Evolutionary conservation across 1,140 invertebrate species (phyloP), one percentile per base, ranked within the genome.

Genomic region (Neomicropteryx cornuta): DNA sequence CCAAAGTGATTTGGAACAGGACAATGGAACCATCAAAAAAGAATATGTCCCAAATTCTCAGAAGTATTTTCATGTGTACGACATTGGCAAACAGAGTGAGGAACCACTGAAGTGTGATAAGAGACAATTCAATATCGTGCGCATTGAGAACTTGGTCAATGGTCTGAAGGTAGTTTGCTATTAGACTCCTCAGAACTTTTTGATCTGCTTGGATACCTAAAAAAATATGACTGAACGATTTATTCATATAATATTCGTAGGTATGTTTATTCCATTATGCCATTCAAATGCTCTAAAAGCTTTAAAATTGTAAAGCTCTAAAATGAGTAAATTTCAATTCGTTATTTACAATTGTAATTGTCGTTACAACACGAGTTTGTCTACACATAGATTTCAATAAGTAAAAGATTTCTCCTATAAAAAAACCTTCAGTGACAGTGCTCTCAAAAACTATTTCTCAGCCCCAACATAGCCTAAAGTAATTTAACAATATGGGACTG

Each of bases 81-180:
- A 97, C 91, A 55, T 92, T 96, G 3, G 94, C 89, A 68, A 96
- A 97, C n/a, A 98, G 61, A 2, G 95, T 97, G 20, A 99, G 68
- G 62, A 98, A 97, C 96, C 97, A 99, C 56, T 97, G 89, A 43
- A 97, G 69, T 10, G 89, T 94, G 51, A 99, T 97, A 18, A 99
- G 68, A 41, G 91, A 94, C 14, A 99, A 68, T 68, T 99, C 93
- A 52, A 92, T 91, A 51, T 98, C 93, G 63, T 97, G 91, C 58
- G 91, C 83, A 53, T 85, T 81, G 20, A 98, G 69, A 21, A 88
- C 78, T 47, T 85, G 75, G 61, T 96, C 87, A 41, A 97, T 78
- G 42, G 91, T 81, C 1, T 94, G 87, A 49, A 98, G 71, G 61
- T 87, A 93, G 50, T 79, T 91, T 20, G 81, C 73, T 41, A 99